Conservation (phyloP, 2,888 invertebrate genomes). For the Cylloceria caligata region DNA sequence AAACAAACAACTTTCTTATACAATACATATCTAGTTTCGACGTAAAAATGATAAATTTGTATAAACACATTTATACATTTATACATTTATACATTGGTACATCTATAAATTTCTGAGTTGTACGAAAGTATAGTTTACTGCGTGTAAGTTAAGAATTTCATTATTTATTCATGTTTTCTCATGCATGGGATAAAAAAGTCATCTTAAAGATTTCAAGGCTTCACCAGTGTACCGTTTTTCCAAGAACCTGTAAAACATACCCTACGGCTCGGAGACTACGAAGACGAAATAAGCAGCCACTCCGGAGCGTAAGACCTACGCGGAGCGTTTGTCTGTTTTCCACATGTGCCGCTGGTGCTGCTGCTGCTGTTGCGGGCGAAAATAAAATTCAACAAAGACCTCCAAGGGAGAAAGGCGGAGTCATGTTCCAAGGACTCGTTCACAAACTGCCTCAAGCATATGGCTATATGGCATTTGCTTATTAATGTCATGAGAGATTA, state of each 20-base stretch:
- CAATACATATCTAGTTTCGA: too few relatives aligned
- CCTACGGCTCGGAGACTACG: background rate
- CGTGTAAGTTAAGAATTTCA: conserved; percentile 2
- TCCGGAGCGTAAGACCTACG: conserved; percentile 36
- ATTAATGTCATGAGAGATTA: background rate
- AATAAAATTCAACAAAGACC: conserved; percentile 65
- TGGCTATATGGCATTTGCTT: conserved; percentile 8
- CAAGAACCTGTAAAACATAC: conserved; percentile 27
- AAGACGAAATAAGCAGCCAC: conserved; percentile 18
- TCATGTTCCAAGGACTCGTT: conserved; percentile 21
- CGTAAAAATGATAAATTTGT: too few relatives aligned
- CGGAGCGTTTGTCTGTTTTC: conserved; percentile 61
- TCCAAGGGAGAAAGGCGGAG: conserved; percentile 47
- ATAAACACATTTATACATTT: too few relatives aligned
- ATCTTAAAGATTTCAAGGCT: conserved; percentile 4
- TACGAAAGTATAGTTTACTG: too few relatives aligned
- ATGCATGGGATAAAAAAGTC: background rate
- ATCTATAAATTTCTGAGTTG: too few relatives aligned
- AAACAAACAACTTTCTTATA: too few relatives aligned
- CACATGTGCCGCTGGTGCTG: conserved; percentile 50
- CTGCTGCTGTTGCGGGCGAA: conserved; percentile 39
- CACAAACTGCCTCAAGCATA: conserved; percentile 35
- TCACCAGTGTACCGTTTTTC: conserved; percentile 24
- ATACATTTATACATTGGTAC: too few relatives aligned
- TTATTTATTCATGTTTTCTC: conserved; percentile 7